Percentiles rank a stretch among this genome's conserved stretches.
phyloP scores from a whole-genome alignment of 2,797 vertebrate species.

The Thunnus albacares region DNA sequence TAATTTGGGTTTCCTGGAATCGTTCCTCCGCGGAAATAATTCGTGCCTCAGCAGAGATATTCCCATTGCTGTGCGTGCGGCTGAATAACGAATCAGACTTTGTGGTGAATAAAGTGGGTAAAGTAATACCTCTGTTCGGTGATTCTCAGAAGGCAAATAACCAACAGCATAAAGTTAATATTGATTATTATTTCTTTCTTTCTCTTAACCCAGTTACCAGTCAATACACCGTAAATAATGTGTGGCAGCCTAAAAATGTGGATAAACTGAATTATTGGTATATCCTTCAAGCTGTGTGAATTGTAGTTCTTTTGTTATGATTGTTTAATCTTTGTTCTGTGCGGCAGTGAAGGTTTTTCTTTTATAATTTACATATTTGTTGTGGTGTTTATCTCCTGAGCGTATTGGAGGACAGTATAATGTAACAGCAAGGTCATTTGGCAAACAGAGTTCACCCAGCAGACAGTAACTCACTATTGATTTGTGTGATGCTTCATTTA shows the following conservation, averaged over 20 bases:
- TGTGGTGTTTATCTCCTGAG: conserved; percentile 17
- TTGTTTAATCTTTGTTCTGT: neutral
- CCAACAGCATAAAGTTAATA: neutral
- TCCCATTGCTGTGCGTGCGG: conserved; percentile 26
- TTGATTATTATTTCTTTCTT: neutral
- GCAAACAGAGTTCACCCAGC: conserved; percentile 51
- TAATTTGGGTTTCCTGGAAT: conserved; percentile 58
- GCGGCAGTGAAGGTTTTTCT: neutral
- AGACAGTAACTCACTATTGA: conserved; percentile 54
- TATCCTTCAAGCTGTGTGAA: neutral
- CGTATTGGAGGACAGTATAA: conserved; percentile 15
- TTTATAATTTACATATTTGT: neutral
- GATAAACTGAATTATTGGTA: neutral
- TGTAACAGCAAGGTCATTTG: conserved; percentile 69
- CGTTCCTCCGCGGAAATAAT: conserved; percentile 40
- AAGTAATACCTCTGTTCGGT: neutral
- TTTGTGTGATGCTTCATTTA: conserved; percentile 47
- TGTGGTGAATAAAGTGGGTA: conserved; percentile 30
- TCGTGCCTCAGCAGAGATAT: conserved; percentile 27
- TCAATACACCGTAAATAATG: neutral
- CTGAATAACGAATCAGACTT: conserved; percentile 27
- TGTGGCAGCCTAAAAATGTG: neutral
- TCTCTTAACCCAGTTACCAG: neutral
- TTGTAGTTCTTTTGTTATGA: neutral
- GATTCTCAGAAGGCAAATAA: conserved; percentile 13